Evolutionary conservation across 2,113 vertebrate species (phyloP).

Genomic region (Alectura lathami): DNA sequence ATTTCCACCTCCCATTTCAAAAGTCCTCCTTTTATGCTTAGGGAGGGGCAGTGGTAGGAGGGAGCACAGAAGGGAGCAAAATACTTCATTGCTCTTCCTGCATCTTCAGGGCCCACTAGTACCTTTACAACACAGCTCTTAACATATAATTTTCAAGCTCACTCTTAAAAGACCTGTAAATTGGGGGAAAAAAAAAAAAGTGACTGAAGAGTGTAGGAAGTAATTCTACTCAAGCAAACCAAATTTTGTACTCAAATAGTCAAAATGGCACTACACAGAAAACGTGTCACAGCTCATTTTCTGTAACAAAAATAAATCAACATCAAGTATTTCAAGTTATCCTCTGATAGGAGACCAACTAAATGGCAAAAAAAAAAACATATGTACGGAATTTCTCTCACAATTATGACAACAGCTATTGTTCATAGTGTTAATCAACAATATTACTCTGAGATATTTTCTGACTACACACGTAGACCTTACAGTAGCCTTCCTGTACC

Average conservation of each 20-base stretch:
- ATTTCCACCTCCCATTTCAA: background rate
- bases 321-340: background rate
- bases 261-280: background rate
- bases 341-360: background rate
- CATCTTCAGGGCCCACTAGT: background rate
- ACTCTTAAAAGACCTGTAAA: background rate
- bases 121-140: background rate
- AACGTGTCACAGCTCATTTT: background rate
- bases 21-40: background rate
- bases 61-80: background rate
- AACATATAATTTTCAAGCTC: background rate
- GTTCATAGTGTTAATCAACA: background rate
- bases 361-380: background rate
- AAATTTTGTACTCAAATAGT: background rate
- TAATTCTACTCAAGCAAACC: background rate
- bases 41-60: background rate
- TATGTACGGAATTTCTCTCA: background rate
- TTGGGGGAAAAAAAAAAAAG: background rate
- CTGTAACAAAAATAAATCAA: background rate
- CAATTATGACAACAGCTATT: background rate
- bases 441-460: background rate
- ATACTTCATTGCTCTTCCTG: too few species aligned
- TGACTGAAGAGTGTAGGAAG: background rate
- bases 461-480: background rate
- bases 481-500: too few species aligned